phyloP scores from a whole-genome alignment of 2,797 vertebrate species.

The Mormyrops attenuatus region DNA sequence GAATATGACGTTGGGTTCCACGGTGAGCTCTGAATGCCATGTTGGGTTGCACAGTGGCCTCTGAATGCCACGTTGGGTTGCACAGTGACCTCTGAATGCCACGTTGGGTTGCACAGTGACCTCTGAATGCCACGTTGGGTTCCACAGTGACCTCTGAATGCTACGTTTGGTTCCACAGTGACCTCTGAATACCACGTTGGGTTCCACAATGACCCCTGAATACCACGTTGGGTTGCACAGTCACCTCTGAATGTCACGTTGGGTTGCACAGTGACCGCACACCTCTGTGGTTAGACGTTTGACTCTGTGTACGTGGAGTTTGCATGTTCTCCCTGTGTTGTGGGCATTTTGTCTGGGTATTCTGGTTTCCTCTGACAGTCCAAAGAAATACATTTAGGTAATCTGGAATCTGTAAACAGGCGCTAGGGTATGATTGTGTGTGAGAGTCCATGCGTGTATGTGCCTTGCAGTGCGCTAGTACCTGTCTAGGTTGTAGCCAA shows the following conservation, averaged over 20 bases:
- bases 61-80: too few relatives aligned
- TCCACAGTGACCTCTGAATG: too few relatives aligned
- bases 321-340: background rate
- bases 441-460: background rate
- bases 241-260: background rate
- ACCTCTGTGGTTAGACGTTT: background rate
- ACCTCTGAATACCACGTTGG: too few relatives aligned
- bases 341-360: background rate
- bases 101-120: too few relatives aligned
- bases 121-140: too few relatives aligned
- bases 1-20: too few relatives aligned
- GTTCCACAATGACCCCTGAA: too few relatives aligned
- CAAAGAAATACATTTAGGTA: background rate
- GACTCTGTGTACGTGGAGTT: background rate
- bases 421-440: background rate
- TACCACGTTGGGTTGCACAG: too few relatives aligned
- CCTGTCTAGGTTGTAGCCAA: background rate
- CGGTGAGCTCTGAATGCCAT: too few relatives aligned
- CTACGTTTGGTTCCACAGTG: too few relatives aligned
- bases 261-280: background rate
- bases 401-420: background rate
- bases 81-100: too few relatives aligned
- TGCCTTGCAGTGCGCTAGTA: background rate
- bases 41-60: too few relatives aligned
- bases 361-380: background rate